Evolutionary conservation across 2,888 invertebrate species (phyloP).

Genomic region (Dastarcus helophoroides): DNA sequence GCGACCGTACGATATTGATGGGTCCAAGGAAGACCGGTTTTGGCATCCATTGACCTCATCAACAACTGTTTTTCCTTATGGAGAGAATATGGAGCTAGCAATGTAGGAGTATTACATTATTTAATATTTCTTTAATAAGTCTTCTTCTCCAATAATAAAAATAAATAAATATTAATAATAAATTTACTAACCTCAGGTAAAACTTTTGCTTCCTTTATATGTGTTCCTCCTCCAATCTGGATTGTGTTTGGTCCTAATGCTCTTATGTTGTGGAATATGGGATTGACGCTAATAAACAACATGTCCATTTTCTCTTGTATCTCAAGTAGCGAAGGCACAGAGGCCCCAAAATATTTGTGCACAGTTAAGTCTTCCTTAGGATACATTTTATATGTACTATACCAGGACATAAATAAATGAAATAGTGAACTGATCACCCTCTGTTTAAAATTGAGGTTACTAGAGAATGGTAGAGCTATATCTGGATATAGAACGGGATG

Average conservation of each 20-base stretch:
- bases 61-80: too few species aligned
- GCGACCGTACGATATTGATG: too few species aligned
- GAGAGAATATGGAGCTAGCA: too few species aligned
- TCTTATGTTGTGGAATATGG: slow-evolving; percentile 19
- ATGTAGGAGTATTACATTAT: too few species aligned
- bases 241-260: slow-evolving; percentile 22
- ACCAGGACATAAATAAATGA: too few species aligned
- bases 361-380: slow-evolving; percentile 11
- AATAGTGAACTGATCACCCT: too few species aligned
- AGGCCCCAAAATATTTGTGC: slow-evolving; percentile 20
- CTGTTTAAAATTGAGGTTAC: too few species aligned
- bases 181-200: slow-evolving; percentile 21
- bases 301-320: slow-evolving; percentile 21
- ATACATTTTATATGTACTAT: not conserved
- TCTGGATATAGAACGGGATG: slow-evolving; percentile 26
- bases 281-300: slow-evolving; percentile 23
- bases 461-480: slow-evolving; percentile 16
- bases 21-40: too few species aligned
- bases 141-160: too few species aligned
- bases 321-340: slow-evolving; percentile 18
- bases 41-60: too few species aligned
- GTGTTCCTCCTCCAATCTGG: slow-evolving; percentile 21
- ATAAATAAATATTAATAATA: too few species aligned
- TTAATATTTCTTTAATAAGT: too few species aligned
- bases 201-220: slow-evolving; percentile 17